These are phyloP conservation scores for Andrena bucephala DNA, from an alignment of 2,888 invertebrate genomes.

Conservation along the genomic window DNA sequence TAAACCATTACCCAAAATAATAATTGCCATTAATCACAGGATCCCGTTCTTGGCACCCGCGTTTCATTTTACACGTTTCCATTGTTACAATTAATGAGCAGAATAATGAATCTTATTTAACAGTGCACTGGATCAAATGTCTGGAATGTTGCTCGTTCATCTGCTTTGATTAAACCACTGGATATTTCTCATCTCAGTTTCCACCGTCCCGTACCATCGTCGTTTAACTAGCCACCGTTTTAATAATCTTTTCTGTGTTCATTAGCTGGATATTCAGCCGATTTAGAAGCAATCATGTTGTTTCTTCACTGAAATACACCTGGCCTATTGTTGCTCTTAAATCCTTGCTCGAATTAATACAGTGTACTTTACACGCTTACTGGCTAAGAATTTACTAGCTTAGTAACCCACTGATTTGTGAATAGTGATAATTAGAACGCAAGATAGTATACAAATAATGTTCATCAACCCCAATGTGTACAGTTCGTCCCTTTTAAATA, in stretches of 20 bases:
- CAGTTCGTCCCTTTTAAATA: no score
- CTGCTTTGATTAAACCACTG: constrained; percentile 13
- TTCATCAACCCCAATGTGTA: not conserved
- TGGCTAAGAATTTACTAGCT: not conserved
- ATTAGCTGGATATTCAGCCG: not conserved
- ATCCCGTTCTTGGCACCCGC: not conserved
- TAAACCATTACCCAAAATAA: not conserved
- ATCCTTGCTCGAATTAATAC: not conserved
- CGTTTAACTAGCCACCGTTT: constrained; percentile 31
- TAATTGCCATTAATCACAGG: not conserved
- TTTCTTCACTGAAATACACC: not conserved
- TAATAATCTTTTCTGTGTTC: constrained; percentile 15
- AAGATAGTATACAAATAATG: not conserved
- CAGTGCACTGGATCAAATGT: not conserved
- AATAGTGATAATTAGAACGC: not conserved
- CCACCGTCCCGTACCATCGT: not conserved
- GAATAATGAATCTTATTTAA: constrained; percentile 25
- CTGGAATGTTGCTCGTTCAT: not conserved
- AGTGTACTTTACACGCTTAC: not conserved
- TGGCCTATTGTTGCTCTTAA: not conserved
- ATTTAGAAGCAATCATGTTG: not conserved
- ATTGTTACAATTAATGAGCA: constrained; percentile 29
- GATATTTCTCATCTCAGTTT: constrained; percentile 38
- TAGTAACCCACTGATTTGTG: not conserved
- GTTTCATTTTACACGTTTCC: not conserved